phyloP scores from a whole-genome alignment of 2,888 invertebrate species.

The Xanthia icteritia region DNA sequence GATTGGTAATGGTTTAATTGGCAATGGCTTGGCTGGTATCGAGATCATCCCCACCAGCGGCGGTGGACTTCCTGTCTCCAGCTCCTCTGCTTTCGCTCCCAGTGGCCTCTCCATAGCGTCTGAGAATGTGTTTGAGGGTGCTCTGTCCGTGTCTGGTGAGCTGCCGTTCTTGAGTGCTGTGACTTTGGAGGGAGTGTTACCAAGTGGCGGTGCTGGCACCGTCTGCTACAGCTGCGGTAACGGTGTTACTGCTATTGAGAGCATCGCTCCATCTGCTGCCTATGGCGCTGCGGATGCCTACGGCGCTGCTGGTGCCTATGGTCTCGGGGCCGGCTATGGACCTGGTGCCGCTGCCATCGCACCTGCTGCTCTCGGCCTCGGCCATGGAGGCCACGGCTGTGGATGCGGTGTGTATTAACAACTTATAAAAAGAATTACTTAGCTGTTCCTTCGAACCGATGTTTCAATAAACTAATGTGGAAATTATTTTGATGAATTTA shows the following conservation, averaged over 20 bases:
- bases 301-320: conserved; percentile 5
- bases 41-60: conserved; percentile 27
- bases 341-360: background rate
- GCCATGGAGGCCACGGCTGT: background rate
- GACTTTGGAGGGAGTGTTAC: conserved; percentile 72
- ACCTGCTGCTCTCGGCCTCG: background rate
- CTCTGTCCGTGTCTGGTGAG: conserved; percentile 73
- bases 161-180: conserved; percentile 77
- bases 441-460: background rate
- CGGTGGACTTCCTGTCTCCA: conserved; percentile 21
- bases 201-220: conserved; percentile 72
- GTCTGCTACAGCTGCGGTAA: conserved; percentile 75
- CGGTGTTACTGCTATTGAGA: background rate
- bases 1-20: conserved; percentile 3
- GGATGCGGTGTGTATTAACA: background rate
- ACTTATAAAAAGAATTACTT: background rate
- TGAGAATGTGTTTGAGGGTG: conserved; percentile 60
- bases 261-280: conserved; percentile 9
- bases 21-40: conserved; percentile 16
- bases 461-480: background rate
- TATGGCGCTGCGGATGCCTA: background rate
- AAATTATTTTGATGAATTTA: no score
- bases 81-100: conserved; percentile 6
- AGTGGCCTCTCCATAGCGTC: conserved; percentile 20
- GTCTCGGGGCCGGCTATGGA: conserved; percentile 10